Evolutionary conservation across 1,140 invertebrate species (phyloP), one percentile per base, ranked within the genome.

Genomic region (Bombus confusus): DNA sequence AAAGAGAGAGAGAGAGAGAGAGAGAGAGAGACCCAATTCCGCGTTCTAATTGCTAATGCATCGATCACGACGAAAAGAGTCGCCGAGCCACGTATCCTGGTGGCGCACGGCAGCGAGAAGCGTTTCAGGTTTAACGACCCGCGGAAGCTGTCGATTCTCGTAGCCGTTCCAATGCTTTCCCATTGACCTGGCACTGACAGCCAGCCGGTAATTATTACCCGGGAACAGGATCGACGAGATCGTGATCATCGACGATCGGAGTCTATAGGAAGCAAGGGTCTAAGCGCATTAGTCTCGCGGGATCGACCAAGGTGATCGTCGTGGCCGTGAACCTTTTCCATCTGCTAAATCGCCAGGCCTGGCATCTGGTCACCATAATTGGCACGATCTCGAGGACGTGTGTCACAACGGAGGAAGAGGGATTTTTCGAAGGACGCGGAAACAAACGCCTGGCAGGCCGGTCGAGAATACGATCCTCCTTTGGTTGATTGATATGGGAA

Each of bases 151-250:
- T 88, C 87, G 81, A 87, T 88, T 75, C 81, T 84, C 87, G 66
- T 87, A 85, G 68, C 68, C 72, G 80, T 87, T 84, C 76, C 57
- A 69, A 79, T 83, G 72, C 37, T 88, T 88, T 88, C 85, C 86
- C 81, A 84, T 88, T 87, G 87, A 88, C 80, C 87, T 87, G 81
- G 68, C 87, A 84, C 85, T 84, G 87, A 88, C 87, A 88, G 85
- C 59, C 52, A 28, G 80, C 72, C 76, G 81, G 66, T 88, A 88
- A 88, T 88, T 88, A 88, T 88, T 87, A 88, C 81, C 81, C 57
- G 31, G 69, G 86, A 87, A 87, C 86, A 85, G 86, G 79, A 86
- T 83, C 83, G 83, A 84, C 82, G 64, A 62, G 77, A 87, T 80
- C 86, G 75, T 85, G 84, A 87, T 82, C 83, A 87, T 85, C 80